phyloP scores from a whole-genome alignment of 2,888 invertebrate genomes.

The Ichneumoninae sp. region DNA sequence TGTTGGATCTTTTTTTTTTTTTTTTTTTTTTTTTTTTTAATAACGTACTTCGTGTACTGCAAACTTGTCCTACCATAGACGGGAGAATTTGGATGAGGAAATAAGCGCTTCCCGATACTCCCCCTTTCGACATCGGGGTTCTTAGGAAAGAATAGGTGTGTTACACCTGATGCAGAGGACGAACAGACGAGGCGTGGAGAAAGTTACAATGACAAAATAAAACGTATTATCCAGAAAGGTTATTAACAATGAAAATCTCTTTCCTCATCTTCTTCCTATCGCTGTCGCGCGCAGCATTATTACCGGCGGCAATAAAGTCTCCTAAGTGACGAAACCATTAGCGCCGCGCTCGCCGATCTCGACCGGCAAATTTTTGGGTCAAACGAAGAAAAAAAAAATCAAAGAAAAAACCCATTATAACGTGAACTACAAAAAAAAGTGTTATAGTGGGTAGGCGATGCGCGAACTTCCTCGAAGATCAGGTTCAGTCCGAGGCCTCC shows the following conservation, averaged over 20 bases:
- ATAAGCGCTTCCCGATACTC: not conserved
- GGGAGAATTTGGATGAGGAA: not conserved
- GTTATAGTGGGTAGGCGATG: not conserved
- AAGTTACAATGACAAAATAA: not conserved
- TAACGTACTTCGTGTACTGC: not conserved
- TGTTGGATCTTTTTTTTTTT: too few species aligned
- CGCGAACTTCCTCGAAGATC: slow-evolving; percentile 21
- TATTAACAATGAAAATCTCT: slow-evolving; percentile 12
- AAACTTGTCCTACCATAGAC: not conserved
- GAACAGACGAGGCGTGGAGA: slow-evolving; percentile 16
- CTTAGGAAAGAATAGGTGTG: slow-evolving; percentile 16
- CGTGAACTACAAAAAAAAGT: slow-evolving; percentile 32
- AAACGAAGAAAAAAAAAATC: too few species aligned
- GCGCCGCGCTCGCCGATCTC: not conserved
- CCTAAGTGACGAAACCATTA: slow-evolving; percentile 11
- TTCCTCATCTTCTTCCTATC: slow-evolving; percentile 6
- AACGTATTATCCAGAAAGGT: not conserved
- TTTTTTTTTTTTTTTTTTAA: not conserved
- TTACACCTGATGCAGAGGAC: slow-evolving; percentile 12
- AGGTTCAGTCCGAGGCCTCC: slow-evolving; percentile 1
- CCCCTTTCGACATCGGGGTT: slow-evolving; percentile 1
- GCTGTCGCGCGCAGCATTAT: not conserved
- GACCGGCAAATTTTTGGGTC: not conserved
- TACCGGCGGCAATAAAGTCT: not conserved
- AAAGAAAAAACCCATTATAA: slow-evolving; percentile 20